Evolutionary conservation across 1,140 invertebrate genomes (phyloP).

Genomic region (Asbolus verrucosus): DNA sequence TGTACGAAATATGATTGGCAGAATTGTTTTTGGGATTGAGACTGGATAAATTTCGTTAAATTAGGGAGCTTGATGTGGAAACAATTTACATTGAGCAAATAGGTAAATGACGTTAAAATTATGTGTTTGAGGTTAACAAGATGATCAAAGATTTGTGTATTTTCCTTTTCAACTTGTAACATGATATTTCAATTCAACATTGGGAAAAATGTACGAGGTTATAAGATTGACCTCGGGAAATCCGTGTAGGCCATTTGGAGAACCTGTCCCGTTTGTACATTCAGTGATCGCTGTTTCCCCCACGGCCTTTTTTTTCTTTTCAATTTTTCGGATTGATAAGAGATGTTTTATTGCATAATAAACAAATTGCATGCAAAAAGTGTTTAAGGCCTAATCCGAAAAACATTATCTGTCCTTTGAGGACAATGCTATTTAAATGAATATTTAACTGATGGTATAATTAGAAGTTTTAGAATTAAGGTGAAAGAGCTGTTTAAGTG

Average conservation of each 20-base stretch:
- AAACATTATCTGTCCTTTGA: no score
- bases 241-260: slow-evolving; percentile 32
- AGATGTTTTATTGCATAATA: slow-evolving; percentile 33
- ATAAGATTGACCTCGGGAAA: slow-evolving; percentile 27
- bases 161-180: slow-evolving; percentile 24
- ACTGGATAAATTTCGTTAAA: slow-evolving; percentile 33
- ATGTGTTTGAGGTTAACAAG: slow-evolving; percentile 18
- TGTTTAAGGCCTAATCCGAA: neutral
- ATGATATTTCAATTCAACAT: slow-evolving; percentile 36
- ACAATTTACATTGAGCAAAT: slow-evolving; percentile 19
- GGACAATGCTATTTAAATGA: slow-evolving; percentile 4
- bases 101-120: slow-evolving; percentile 24
- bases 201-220: slow-evolving; percentile 30
- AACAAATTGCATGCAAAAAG: slow-evolving; percentile 15
- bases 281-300: slow-evolving; percentile 29
- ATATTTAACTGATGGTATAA: slow-evolving; percentile 18
- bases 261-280: slow-evolving; percentile 35
- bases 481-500: slow-evolving; percentile 21
- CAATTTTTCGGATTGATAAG: slow-evolving; percentile 34
- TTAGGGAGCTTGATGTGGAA: slow-evolving; percentile 18
- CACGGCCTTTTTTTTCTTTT: slow-evolving; percentile 30
- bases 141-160: slow-evolving; percentile 17
- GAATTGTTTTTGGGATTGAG: slow-evolving; percentile 8
- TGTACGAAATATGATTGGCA: slow-evolving; percentile 5
- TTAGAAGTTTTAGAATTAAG: slow-evolving; percentile 28